Conservation (phyloP, 2,888 invertebrate genomes). For the Drosophila pullipes region DNA sequence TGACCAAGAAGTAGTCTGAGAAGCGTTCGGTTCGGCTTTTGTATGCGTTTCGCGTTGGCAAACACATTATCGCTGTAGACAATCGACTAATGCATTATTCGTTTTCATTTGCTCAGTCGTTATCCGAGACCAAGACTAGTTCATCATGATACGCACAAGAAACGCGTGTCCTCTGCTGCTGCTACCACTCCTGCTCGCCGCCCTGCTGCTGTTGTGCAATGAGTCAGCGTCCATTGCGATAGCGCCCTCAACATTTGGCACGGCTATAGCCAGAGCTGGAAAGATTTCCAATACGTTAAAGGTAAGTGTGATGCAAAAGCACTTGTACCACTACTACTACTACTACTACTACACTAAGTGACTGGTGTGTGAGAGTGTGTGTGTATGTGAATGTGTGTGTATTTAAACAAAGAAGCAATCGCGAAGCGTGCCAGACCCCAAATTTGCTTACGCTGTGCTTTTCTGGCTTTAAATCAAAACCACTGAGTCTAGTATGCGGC, state of each 20-base stretch:
- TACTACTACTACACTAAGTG: not conserved
- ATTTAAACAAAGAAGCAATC: constrained; percentile 39
- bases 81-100: constrained; percentile 67
- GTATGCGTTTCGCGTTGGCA: constrained; percentile 44
- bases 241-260: constrained; percentile 85
- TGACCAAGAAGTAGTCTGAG: constrained; percentile 78
- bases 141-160: constrained; percentile 66
- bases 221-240: constrained; percentile 81
- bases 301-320: constrained; percentile 74
- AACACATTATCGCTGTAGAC: constrained; percentile 51
- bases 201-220: constrained; percentile 52
- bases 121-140: constrained; percentile 37
- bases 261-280: constrained; percentile 85
- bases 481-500: constrained; percentile 24
- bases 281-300: constrained; percentile 85
- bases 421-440: constrained; percentile 54
- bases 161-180: constrained; percentile 35
- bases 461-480: constrained; percentile 55
- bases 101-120: constrained; percentile 63
- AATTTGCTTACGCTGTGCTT: constrained; percentile 44
- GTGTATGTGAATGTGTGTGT: constrained; percentile 1
- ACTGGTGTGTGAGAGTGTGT: not conserved
- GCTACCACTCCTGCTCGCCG: constrained; percentile 35
- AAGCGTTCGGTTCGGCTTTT: constrained; percentile 45
- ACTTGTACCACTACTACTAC: not conserved